Base-by-base conservation (phyloP, 53 echinoderm and acorn worm species). In the Zoroaster sp. region DNA sequence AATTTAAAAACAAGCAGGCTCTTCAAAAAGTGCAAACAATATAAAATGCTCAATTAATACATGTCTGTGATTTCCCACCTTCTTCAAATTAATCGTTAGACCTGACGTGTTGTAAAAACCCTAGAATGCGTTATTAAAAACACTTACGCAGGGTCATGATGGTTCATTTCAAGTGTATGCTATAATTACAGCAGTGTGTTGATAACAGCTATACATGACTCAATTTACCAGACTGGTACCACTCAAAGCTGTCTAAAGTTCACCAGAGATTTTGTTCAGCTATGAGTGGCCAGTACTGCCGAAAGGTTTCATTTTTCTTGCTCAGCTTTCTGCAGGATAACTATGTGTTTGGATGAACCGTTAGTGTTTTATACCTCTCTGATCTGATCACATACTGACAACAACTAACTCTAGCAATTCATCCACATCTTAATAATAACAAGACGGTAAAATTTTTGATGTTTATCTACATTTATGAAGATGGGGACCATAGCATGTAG, bases 141-240 rank as follows among this genome's bases (percentile, higher is more conserved):
- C 71, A 34, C 35, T 34, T 34, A 6, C 18, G 32, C 4, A 33
- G 7, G 35, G 68, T 67, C 82, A 43, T 42, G 34, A 82, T 43
- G 68, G 82, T 82, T 67, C 32, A 23, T 66, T 82, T 67, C 68
- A 40, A 68, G 68, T 28, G 35, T 33, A 66, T 32, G 68, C 66
- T 20, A 53, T 82, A 67, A 82, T 82, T 66, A 82, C 82, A 15
- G 23, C 36, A 46, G 12, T 25, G 82, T 82, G 68, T 67, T 67
- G 82, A 82, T 82, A 59, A 59, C 63, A 28, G 63, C 28, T 59
- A 21, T 25, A n/a, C 63, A 59, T 59, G 63, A 59, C 63, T 59
- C 63, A 59, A 59, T 59, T 59, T 59, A 21, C 63, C 63, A 59
- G 63, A 59, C 63, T 78, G 78, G 38, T 47, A 78, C 37, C 51